A percentile compares a stretch with the other conserved stretches of the same genome.
Evolutionary conservation across 2,888 invertebrate genomes (phyloP).

Genomic region (Nymphalis c-album): DNA sequence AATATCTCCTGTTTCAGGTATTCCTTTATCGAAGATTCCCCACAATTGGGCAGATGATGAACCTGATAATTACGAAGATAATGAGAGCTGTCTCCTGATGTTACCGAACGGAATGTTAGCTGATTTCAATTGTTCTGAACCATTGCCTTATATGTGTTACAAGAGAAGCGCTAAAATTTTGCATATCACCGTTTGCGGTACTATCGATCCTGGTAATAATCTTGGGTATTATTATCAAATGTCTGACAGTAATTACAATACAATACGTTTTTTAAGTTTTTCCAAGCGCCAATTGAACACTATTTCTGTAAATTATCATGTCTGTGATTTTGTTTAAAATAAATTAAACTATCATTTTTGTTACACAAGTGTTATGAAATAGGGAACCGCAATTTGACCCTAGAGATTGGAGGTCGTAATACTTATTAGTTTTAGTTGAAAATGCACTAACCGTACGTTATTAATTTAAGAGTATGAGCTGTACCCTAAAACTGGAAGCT

Average conservation of each 20-base stretch:
- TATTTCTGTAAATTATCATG: too few relatives aligned
- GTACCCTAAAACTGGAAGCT: slow-evolving; percentile 49
- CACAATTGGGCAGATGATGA: slow-evolving; percentile 45
- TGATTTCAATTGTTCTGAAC: slow-evolving; percentile 45
- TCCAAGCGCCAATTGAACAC: too few relatives aligned
- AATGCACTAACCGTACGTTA: neutral
- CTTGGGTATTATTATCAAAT: too few relatives aligned
- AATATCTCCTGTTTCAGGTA: slow-evolving; percentile 40
- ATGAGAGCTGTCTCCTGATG: slow-evolving; percentile 48
- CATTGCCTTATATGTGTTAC: slow-evolving; percentile 47
- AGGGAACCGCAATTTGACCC: too few relatives aligned
- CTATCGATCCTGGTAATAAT: slow-evolving; percentile 44
- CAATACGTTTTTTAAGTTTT: too few relatives aligned
- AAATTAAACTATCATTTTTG: too few relatives aligned
- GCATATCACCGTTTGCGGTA: slow-evolving; percentile 44
- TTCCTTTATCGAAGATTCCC: slow-evolving; percentile 44
- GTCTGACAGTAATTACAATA: too few relatives aligned
- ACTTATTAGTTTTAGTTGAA: neutral
- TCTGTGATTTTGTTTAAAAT: too few relatives aligned
- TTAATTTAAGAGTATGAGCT: slow-evolving; percentile 48
- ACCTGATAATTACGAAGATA: slow-evolving; percentile 45
- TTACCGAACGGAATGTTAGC: slow-evolving; percentile 43
- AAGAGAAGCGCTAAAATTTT: slow-evolving; percentile 37
- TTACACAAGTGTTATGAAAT: too few relatives aligned
- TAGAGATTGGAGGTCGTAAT: neutral